These are phyloP conservation scores for Laodelphax striatellus DNA, from an alignment of 1,140 invertebrate genomes.

Conservation along the genomic window DNA sequence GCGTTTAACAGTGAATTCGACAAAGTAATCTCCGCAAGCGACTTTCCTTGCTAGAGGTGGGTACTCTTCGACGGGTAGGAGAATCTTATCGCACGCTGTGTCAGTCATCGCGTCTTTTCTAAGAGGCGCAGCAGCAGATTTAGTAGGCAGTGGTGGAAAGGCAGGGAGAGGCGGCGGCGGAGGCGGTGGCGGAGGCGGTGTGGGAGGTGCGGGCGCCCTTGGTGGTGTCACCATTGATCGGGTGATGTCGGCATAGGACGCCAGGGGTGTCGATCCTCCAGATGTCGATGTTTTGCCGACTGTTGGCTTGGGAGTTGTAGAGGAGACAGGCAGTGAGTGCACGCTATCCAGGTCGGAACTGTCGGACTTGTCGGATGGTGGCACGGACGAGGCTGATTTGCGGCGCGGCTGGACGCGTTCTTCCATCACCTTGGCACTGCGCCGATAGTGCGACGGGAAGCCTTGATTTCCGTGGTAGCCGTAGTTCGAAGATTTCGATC, in stretches of 20 bases:
- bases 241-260: conserved; percentile 63
- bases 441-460: conserved; percentile 1
- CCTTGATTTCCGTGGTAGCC: conserved; percentile 3
- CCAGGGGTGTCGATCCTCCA: conserved; percentile 42
- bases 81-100: conserved; percentile 4
- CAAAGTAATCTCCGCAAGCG: conserved; percentile 10
- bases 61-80: conserved; percentile 15
- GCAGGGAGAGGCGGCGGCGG: background rate
- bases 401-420: conserved; percentile 27
- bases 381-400: conserved; percentile 44
- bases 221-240: conserved; percentile 12
- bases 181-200: background rate
- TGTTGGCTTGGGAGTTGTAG: conserved; percentile 33
- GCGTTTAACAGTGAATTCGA: conserved; percentile 16
- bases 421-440: background rate
- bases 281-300: conserved; percentile 25
- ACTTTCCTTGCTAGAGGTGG: conserved; percentile 11
- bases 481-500: no score
- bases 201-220: background rate
- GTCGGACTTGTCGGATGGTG: conserved; percentile 60
- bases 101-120: conserved; percentile 14
- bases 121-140: background rate
- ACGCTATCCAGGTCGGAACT: conserved; percentile 59
- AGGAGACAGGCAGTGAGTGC: conserved; percentile 53
- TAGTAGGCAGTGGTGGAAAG: background rate